A percentile compares a stretch with the other conserved stretches of the same genome.
These are phyloP conservation scores for Pangasius macronema DNA, from an alignment of 2,797 vertebrate genomes.

Conservation along the genomic window DNA sequence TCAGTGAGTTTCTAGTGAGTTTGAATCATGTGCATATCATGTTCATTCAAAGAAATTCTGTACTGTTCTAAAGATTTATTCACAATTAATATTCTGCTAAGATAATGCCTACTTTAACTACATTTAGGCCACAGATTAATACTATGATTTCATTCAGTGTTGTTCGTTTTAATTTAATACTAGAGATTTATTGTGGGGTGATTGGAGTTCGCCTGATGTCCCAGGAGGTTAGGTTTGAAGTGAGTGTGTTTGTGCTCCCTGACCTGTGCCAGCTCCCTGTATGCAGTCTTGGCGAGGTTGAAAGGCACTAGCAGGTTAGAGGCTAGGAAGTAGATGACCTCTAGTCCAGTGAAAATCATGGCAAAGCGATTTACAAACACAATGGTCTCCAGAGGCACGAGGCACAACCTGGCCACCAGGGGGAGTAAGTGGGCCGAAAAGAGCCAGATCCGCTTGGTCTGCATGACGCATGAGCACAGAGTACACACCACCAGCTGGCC, in stretches of 20 bases:
- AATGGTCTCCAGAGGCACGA: slow-evolving; percentile 94
- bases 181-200: not conserved
- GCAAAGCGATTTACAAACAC: slow-evolving; percentile 97
- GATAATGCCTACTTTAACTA: not conserved
- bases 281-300: slow-evolving; percentile 96
- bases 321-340: slow-evolving; percentile 96
- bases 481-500: slow-evolving; percentile 98
- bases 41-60: not conserved
- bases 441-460: slow-evolving; percentile 98
- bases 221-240: not conserved
- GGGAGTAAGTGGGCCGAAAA: slow-evolving; percentile 98
- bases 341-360: slow-evolving; percentile 98
- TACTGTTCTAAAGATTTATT: not conserved
- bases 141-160: not conserved
- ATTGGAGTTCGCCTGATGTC: not conserved
- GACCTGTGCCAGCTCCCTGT: slow-evolving; percentile 93
- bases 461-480: slow-evolving; percentile 97
- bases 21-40: not conserved
- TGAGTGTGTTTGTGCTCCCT: slow-evolving; percentile 7
- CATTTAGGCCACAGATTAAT: not conserved
- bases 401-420: slow-evolving; percentile 92
- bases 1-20: not conserved
- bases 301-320: slow-evolving; percentile 96
- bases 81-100: not conserved
- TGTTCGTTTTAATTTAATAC: not conserved